Conservation (phyloP, 37 sponge, comb jelly and placozoan species). For the Lycopodina hypogea region DNA sequence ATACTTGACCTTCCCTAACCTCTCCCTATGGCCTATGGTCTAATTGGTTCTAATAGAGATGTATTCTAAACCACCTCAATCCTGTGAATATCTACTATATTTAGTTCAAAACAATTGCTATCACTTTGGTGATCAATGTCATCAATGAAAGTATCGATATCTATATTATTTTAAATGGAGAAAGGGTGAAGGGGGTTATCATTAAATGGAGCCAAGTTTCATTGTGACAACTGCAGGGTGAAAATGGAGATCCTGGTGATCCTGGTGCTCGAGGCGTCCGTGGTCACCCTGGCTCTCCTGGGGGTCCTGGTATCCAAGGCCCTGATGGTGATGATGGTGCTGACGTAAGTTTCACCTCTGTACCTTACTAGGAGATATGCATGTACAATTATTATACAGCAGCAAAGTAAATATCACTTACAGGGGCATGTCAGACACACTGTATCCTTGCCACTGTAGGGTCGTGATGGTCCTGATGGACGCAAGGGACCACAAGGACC, state of each 20-base stretch:
- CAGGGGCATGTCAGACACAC: neutral
- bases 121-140: too few relatives aligned
- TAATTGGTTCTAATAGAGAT: too few relatives aligned
- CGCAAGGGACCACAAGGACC: slow-evolving; percentile 27
- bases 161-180: too few relatives aligned
- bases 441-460: slow-evolving; percentile 4
- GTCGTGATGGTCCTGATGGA: slow-evolving; percentile 26
- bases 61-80: too few relatives aligned
- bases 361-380: too few relatives aligned
- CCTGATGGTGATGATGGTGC: neutral
- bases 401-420: neutral
- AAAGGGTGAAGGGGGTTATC: too few relatives aligned
- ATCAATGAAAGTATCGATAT: too few relatives aligned
- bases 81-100: too few relatives aligned
- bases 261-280: slow-evolving; percentile 20
- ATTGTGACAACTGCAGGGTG: slow-evolving; percentile 20
- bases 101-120: too few relatives aligned
- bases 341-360: neutral
- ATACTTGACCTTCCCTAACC: too few relatives aligned
- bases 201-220: too few relatives aligned
- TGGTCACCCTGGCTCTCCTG: slow-evolving; percentile 32
- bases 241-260: slow-evolving; percentile 20
- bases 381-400: neutral
- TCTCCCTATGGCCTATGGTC: too few relatives aligned
- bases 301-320: slow-evolving; percentile 15